phyloP scores from a whole-genome alignment of 1,140 invertebrate genomes.

The Batillaria attramentaria region DNA sequence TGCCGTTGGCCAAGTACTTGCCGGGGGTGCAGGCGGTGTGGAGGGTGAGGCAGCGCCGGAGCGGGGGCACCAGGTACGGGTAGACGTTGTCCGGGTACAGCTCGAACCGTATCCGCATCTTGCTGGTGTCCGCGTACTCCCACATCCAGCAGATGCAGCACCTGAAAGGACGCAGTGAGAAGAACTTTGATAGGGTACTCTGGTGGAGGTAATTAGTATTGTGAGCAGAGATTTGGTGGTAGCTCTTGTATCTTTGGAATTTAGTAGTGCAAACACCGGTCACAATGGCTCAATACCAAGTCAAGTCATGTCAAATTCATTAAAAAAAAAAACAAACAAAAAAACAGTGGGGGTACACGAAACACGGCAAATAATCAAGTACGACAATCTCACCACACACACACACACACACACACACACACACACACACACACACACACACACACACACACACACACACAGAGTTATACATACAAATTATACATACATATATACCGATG shows the following conservation, averaged over 20 bases:
- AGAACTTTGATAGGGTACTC: neutral
- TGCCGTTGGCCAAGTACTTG: slow-evolving; percentile 37
- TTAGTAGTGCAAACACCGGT: neutral
- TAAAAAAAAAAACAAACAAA: neutral
- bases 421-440: neutral
- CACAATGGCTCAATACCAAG: neutral
- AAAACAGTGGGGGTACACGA: neutral
- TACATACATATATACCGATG: neutral
- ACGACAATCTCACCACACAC: neutral
- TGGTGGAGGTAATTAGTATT: neutral
- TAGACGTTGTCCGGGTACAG: slow-evolving; percentile 52
- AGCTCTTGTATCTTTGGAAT: neutral
- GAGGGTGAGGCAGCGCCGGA: slow-evolving; percentile 55
- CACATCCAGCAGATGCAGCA: neutral
- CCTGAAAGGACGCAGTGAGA: neutral
- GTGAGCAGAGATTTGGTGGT: neutral
- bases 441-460: neutral
- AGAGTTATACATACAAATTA: neutral
- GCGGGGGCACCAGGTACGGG: slow-evolving; percentile 55
- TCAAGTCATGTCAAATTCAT: neutral
- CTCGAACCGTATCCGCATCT: slow-evolving; percentile 33
- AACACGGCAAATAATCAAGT: neutral
- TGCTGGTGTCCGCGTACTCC: neutral
- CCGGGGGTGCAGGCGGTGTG: slow-evolving; percentile 47
- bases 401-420: slow-evolving; percentile 2